Evolutionary conservation across 2,113 vertebrate genomes (phyloP).

Genomic region (Myodes glareolus): DNA sequence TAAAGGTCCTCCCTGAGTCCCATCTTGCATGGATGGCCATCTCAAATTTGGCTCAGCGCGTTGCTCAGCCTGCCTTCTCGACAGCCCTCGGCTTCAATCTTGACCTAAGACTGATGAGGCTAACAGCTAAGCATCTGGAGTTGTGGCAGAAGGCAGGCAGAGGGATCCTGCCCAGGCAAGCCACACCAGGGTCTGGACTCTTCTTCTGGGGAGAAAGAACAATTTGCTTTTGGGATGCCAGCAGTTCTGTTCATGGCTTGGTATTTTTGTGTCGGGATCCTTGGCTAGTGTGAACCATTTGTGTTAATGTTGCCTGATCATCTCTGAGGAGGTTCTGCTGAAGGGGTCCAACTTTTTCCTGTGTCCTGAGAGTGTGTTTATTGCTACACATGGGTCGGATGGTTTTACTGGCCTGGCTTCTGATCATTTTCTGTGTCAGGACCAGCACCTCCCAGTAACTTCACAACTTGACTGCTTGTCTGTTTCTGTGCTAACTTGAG

Average conservation of each 20-base stretch:
- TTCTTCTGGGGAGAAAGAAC: neutral
- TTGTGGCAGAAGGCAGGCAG: too few species aligned
- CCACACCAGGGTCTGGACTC: neutral
- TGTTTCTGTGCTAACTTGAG: constrained; percentile 11
- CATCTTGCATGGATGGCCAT: neutral
- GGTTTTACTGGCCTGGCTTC: neutral
- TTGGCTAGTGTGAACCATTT: neutral
- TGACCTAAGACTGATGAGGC: neutral
- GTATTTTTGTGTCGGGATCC: neutral
- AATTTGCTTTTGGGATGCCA: neutral
- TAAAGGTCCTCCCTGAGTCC: neutral
- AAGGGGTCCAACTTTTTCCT: neutral
- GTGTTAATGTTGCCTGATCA: neutral
- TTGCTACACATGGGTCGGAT: neutral
- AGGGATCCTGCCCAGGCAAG: neutral
- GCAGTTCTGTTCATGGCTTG: neutral
- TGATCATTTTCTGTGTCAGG: neutral
- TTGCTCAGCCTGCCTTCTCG: neutral
- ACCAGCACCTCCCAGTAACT: neutral
- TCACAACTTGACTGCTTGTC: neutral
- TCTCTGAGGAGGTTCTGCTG: neutral
- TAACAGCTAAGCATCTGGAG: neutral
- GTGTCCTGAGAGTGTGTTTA: neutral
- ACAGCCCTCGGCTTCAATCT: neutral
- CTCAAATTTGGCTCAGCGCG: neutral